Percentiles rank a stretch among this genome's conserved stretches.
Evolutionary conservation across 2,797 vertebrate species (phyloP).

Genomic region (Apogon talboti): DNA sequence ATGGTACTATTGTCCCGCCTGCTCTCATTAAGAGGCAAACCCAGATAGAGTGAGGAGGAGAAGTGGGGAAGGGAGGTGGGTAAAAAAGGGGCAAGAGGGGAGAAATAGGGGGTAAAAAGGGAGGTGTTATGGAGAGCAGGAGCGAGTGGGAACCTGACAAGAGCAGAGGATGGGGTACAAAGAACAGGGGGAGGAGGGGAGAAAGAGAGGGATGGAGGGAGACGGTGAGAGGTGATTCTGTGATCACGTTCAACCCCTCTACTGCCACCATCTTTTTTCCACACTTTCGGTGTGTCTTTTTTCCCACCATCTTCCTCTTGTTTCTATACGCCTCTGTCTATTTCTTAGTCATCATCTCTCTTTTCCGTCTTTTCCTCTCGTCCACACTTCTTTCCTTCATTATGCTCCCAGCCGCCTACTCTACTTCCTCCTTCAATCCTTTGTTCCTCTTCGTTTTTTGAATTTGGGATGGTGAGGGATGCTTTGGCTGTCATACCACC

Average conservation of each 20-base stretch:
- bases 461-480: conserved; percentile 77
- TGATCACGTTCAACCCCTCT: conserved; percentile 28
- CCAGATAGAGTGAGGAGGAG: conserved; percentile 72
- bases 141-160: conserved; percentile 87
- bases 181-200: conserved; percentile 57
- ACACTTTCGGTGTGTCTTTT: conserved; percentile 41
- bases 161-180: conserved; percentile 71
- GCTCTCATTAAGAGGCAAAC: conserved; percentile 87
- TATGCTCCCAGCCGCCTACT: conserved; percentile 50
- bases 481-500: conserved; percentile 90
- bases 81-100: conserved; percentile 69
- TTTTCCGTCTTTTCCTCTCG: conserved; percentile 36
- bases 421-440: conserved; percentile 55
- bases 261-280: conserved; percentile 21
- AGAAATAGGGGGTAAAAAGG: conserved; percentile 23
- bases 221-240: conserved; percentile 49
- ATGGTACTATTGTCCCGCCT: conserved; percentile 89
- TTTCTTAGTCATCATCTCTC: conserved; percentile 29
- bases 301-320: conserved; percentile 34
- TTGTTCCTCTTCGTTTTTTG: conserved; percentile 64
- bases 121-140: conserved; percentile 69
- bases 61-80: conserved; percentile 56
- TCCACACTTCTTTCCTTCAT: conserved; percentile 42
- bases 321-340: conserved; percentile 35
- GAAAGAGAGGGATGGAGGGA: conserved; percentile 71